Base-by-base conservation (phyloP, 2,888 invertebrate species). In the Eupithecia dodoneata region DNA sequence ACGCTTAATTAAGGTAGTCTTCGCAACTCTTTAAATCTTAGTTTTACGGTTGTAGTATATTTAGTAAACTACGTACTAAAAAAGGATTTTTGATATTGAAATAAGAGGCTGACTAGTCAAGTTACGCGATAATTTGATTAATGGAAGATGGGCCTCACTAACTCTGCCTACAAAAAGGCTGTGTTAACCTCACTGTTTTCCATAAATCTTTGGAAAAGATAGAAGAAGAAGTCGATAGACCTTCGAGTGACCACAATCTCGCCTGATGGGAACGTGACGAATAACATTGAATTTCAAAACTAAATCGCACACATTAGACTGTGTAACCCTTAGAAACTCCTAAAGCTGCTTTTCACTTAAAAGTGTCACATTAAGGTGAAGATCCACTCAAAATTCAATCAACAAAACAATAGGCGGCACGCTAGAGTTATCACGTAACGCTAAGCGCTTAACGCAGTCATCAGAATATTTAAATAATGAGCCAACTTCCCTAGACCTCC, bases 381-480 rank as follows among this genome's bases (percentile, higher is more conserved):
- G 72, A 72, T 83, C 78, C 76, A 70, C 80, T 88, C 88, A 88
- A 87, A 91, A 90, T 88, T 91, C 91, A 91, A 92, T 93, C 92
- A 92, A 91, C 89, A 88, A 89, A 90, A 93, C 93, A 93, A 93
- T 91, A 87, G 90, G 59, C 76, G 70, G 67, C 72, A 76, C 86
- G 83, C 82, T 86, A 87, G 89, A 91, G 87, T 90, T 91, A 91
- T 91, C 90, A 84, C 87, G 85, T 92, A 90, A 90, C 87, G 88
- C 88, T 89, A 89, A 90, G 84, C 87, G 88, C 92, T 94, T 92
- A 92, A 91, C 90, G 91, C 90, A 90, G 87, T 92, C 92, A 89
- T 91, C 90, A 89, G 91, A 91, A 93, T 94, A 93, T 94, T 94
- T 93, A 93, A 94, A 94, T 94, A 93, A 94, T 89, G 90, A 83